A percentile compares a stretch with the other conserved stretches of the same genome.
Evolutionary conservation across 2,888 invertebrate genomes (phyloP).

Genomic region (Tethea ocularis): DNA sequence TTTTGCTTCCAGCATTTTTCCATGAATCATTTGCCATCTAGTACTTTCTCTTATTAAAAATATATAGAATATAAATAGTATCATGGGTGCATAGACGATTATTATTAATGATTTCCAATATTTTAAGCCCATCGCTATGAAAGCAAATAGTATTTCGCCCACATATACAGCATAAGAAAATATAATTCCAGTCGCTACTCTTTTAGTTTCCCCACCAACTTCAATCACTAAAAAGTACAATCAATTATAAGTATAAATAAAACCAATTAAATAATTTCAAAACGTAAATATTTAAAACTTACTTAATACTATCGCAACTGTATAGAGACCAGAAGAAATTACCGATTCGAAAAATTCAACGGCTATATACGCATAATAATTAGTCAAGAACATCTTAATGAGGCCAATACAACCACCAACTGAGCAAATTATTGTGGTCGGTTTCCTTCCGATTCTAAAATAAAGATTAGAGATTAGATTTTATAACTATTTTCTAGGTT

Average conservation of each 20-base stretch:
- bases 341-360: slow-evolving; percentile 68
- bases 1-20: slow-evolving; percentile 57
- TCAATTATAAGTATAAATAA: too few relatives aligned
- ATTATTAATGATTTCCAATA: slow-evolving; percentile 66
- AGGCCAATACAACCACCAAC: slow-evolving; percentile 61
- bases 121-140: slow-evolving; percentile 58
- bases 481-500: too few relatives aligned
- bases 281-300: slow-evolving; percentile 31
- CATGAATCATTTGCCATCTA: slow-evolving; percentile 67
- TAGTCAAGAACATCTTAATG: slow-evolving; percentile 57
- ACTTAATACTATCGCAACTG: slow-evolving; percentile 66
- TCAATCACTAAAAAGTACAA: slow-evolving; percentile 61
- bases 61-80: slow-evolving; percentile 52
- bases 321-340: slow-evolving; percentile 66
- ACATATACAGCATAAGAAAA: slow-evolving; percentile 66
- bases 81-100: slow-evolving; percentile 56
- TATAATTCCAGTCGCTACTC: slow-evolving; percentile 63
- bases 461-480: background rate
- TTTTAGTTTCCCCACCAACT: slow-evolving; percentile 65
- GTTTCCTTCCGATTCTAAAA: slow-evolving; percentile 69
- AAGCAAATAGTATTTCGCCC: slow-evolving; percentile 65
- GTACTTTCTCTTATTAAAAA: slow-evolving; percentile 61
- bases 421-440: slow-evolving; percentile 60
- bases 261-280: too few relatives aligned
- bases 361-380: slow-evolving; percentile 56